Percentiles rank a stretch among this genome's conserved stretches.
Evolutionary conservation across 92 coral and sea anemone genomes (phyloP).

Genomic region (Porites cylindrica): DNA sequence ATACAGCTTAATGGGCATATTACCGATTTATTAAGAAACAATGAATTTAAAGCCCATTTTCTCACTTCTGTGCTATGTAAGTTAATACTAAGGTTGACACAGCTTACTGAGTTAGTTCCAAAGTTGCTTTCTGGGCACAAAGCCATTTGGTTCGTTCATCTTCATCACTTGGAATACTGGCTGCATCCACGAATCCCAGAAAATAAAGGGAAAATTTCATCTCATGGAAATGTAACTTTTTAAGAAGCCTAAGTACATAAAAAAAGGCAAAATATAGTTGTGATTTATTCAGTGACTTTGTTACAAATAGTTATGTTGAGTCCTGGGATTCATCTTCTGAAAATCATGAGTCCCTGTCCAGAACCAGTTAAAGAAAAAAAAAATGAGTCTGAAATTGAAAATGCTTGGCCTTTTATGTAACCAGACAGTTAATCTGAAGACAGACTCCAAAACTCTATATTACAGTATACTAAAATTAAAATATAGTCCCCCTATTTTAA

Average conservation of each 20-base stretch:
- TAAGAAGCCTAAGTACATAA: slow-evolving; percentile 67
- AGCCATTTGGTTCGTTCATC: slow-evolving; percentile 88
- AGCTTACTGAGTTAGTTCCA: slow-evolving; percentile 98
- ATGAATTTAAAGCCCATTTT: not conserved
- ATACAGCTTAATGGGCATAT: too few species aligned
- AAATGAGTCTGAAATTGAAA: too few species aligned
- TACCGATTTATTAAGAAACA: too few species aligned
- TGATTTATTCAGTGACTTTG: not conserved
- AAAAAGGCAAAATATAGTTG: not conserved
- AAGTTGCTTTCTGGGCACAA: slow-evolving; percentile 79
- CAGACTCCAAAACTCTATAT: too few species aligned
- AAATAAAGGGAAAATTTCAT: slow-evolving; percentile 92
- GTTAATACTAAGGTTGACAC: not conserved
- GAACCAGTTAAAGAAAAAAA: too few species aligned
- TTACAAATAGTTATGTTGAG: too few species aligned
- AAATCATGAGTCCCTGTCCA: too few species aligned
- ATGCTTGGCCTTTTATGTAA: too few species aligned
- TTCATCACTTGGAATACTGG: slow-evolving; percentile 72
- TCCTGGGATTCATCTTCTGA: too few species aligned
- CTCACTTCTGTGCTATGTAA: not conserved
- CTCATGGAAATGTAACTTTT: slow-evolving; percentile 80
- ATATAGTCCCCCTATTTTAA: too few species aligned
- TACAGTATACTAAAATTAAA: too few species aligned
- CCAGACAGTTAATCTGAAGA: too few species aligned
- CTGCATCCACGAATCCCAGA: slow-evolving; percentile 90